phyloP scores from a whole-genome alignment of 2,888 invertebrate species.

The Tinea trinotella region DNA sequence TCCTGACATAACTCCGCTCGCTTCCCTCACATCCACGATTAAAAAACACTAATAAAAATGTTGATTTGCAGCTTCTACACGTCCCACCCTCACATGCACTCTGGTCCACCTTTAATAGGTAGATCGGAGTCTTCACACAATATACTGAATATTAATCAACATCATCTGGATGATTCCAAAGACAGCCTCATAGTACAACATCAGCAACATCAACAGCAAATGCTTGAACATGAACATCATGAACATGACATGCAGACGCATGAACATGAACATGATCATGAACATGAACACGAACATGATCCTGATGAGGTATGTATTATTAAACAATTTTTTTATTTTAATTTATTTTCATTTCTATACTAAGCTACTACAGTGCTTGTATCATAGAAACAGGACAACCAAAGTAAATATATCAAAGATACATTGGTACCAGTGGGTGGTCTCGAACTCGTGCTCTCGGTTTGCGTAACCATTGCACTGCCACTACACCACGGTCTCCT shows the following conservation, averaged over 20 bases:
- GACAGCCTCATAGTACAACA: slow-evolving; percentile 64
- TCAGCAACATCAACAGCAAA: slow-evolving; percentile 63
- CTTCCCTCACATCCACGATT: too few relatives aligned
- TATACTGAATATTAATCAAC: slow-evolving; percentile 59
- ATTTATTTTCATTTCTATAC: too few relatives aligned
- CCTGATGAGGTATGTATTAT: slow-evolving; percentile 48
- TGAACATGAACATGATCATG: slow-evolving; percentile 35
- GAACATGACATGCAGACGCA: slow-evolving; percentile 32
- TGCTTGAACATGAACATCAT: slow-evolving; percentile 50
- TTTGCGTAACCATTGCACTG: too few relatives aligned
- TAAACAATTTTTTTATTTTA: too few relatives aligned
- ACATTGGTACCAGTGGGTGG: too few relatives aligned
- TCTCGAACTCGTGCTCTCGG: too few relatives aligned
- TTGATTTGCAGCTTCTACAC: slow-evolving; percentile 63
- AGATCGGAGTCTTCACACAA: slow-evolving; percentile 59
- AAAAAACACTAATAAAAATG: too few relatives aligned
- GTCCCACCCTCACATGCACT: slow-evolving; percentile 59
- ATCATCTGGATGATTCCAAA: slow-evolving; percentile 58
- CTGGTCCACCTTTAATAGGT: slow-evolving; percentile 59
- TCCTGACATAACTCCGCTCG: too few relatives aligned
- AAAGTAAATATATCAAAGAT: too few relatives aligned
- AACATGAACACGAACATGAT: slow-evolving; percentile 31
- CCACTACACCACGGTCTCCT: too few relatives aligned
- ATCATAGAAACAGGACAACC: too few relatives aligned
- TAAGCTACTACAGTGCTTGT: too few relatives aligned